phyloP scores from a whole-genome alignment of 2,797 vertebrate genomes.

The Gastrophryne carolinensis region DNA sequence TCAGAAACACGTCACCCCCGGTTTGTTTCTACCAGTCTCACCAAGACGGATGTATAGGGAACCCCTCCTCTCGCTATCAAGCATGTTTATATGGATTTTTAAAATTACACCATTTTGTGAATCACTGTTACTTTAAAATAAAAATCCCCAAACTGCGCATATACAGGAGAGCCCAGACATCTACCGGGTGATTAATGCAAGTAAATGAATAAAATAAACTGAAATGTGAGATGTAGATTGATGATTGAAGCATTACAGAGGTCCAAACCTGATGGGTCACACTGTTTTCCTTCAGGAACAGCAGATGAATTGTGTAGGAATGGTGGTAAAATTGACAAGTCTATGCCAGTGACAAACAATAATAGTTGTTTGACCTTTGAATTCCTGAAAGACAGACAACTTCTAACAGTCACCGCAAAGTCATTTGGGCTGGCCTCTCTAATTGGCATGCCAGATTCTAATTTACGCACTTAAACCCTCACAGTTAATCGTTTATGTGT shows the following conservation, averaged over 20 bases:
- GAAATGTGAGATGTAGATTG: too few species aligned
- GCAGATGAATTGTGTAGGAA: constrained; percentile 21
- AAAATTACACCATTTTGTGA: too few species aligned
- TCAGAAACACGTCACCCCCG: too few species aligned
- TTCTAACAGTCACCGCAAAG: not conserved
- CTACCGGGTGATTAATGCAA: too few species aligned
- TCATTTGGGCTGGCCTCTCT: not conserved
- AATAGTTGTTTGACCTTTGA: constrained; percentile 43
- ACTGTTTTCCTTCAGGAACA: constrained; percentile 2
- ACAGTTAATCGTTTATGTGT: not conserved
- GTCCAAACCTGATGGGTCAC: not conserved
- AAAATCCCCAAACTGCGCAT: too few species aligned
- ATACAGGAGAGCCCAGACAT: too few species aligned
- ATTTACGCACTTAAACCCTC: not conserved
- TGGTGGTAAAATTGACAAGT: constrained; percentile 37
- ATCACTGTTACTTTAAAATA: too few species aligned
- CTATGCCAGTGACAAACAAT: constrained; percentile 30
- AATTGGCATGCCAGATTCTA: constrained; percentile 8
- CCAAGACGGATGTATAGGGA: too few species aligned
- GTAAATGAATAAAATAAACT: too few species aligned
- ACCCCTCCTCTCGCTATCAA: too few species aligned
- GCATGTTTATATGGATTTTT: too few species aligned
- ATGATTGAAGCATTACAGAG: not conserved
- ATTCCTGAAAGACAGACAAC: constrained; percentile 33
- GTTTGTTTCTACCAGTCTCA: too few species aligned